These are phyloP conservation scores for Mellilla xanthometata DNA, from an alignment of 2,888 invertebrate genomes.

Conservation along the genomic window DNA sequence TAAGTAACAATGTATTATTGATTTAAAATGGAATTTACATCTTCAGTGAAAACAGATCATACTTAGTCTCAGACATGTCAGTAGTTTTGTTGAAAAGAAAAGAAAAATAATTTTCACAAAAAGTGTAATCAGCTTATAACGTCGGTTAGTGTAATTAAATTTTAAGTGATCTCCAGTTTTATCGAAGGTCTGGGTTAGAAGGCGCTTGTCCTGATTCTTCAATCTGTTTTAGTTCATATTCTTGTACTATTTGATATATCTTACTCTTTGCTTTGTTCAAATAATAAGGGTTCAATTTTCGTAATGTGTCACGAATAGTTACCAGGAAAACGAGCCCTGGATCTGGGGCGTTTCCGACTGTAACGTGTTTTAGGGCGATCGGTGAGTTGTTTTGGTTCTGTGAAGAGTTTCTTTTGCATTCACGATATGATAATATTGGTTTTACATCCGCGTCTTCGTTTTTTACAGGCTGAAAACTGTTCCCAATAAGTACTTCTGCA, in stretches of 20 bases:
- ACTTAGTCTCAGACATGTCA: no score
- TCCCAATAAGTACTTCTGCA: conserved; percentile 45
- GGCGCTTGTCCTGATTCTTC: not conserved
- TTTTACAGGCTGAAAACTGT: conserved; percentile 43
- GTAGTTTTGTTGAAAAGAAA: no score
- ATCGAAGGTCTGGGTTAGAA: no score
- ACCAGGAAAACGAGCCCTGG: conserved; percentile 66
- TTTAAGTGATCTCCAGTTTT: no score
- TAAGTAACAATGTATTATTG: no score
- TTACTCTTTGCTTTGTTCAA: conserved; percentile 73
- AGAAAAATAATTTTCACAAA: no score
- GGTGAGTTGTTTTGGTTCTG: conserved; percentile 1
- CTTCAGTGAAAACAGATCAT: no score
- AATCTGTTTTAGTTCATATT: conserved; percentile 65
- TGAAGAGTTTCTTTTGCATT: conserved; percentile 34
- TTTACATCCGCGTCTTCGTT: conserved; percentile 37
- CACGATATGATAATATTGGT: conserved; percentile 39
- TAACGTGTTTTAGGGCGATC: no score
- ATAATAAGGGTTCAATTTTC: conserved; percentile 64
- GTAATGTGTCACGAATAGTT: conserved; percentile 62
- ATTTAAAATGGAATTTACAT: no score
- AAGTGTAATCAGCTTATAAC: no score
- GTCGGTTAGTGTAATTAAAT: no score
- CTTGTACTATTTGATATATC: conserved; percentile 73
- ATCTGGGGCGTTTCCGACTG: conserved; percentile 36